Evolutionary conservation across 2,888 invertebrate genomes (phyloP), one percentile per base, ranked within the genome.

Genomic region (Anticlea derivata): DNA sequence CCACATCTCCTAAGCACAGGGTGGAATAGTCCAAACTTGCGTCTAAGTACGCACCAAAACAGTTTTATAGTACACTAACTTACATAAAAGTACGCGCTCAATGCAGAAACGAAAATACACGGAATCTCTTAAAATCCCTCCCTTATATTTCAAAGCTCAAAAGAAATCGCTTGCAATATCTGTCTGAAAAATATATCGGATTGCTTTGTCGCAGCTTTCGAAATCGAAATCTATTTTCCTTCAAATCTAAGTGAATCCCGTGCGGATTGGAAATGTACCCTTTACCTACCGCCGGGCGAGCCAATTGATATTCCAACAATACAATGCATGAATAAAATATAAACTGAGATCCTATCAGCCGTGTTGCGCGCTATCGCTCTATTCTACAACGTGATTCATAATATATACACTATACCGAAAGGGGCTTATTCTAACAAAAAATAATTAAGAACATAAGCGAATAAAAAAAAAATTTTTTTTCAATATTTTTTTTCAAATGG

Each of bases 191-290:
- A 90, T 90, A 90, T 90, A 89, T 90, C 90, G 89, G 89, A 90
- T 89, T 89, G 89, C 90, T 89, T 90, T 90, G 90, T 90, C 89
- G 89, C 87, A 88, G 90, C 89, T 88, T 88, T 88, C 82, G 82
- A 88, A 89, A 89, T 89, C 90, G 88, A 90, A 89, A 90, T 90
- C 89, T 90, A 90, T 90, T 89, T 90, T 90, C 90, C 90, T 89
- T 90, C 90, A 89, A 90, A 90, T 89, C 90, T 90, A 90, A 90
- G 90, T 88, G 90, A 90, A 90, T 90, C 90, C 90, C 90, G 87
- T 84, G 90, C 86, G 90, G 89, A 89, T 90, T 89, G 90, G 86
- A 88, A 89, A 86, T 85, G 87, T 90, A 90, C 89, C 89, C 90
- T 90, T 90, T 90, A 88, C 89, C 89, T 89, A 89, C 89, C 86